Conservation (phyloP, 1,140 invertebrate genomes). For the Heliconius congener region DNA sequence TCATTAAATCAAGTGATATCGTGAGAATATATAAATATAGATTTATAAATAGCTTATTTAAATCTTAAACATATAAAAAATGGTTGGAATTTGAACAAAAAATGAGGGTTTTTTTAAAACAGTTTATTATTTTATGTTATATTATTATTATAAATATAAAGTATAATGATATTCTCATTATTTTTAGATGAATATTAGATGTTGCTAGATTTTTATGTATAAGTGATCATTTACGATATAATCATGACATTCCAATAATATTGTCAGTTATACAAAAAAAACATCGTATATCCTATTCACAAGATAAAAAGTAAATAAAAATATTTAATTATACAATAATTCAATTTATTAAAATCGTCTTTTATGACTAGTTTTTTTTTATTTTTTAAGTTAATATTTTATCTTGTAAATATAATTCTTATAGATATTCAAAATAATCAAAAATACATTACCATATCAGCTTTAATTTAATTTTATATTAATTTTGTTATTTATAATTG, state of each 20-base stretch:
- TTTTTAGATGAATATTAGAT: conserved; percentile 18
- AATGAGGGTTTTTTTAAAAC: not conserved
- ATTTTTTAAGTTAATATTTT: not conserved
- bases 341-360: not conserved
- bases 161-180: conserved; percentile 8
- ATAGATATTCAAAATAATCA: conserved; percentile 16
- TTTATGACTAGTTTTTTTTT: not conserved
- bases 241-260: conserved; percentile 13
- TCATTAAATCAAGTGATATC: conserved; percentile 4
- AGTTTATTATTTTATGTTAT: conserved; percentile 1
- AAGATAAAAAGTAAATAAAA: not conserved
- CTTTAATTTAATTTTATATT: conserved; percentile 55
- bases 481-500: conserved; percentile 36
- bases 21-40: not conserved
- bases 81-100: conserved; percentile 7
- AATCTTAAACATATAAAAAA: not conserved
- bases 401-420: not conserved
- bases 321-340: too few species aligned
- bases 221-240: conserved; percentile 15
- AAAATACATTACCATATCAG: conserved; percentile 67
- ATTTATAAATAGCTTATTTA: conserved; percentile 1
- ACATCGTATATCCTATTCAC: not conserved
- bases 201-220: conserved; percentile 18
- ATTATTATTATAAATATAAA: conserved; percentile 6
- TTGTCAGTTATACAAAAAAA: not conserved